Evolutionary conservation across 2,888 invertebrate genomes (phyloP).

Genomic region (Corythucha ciliata): DNA sequence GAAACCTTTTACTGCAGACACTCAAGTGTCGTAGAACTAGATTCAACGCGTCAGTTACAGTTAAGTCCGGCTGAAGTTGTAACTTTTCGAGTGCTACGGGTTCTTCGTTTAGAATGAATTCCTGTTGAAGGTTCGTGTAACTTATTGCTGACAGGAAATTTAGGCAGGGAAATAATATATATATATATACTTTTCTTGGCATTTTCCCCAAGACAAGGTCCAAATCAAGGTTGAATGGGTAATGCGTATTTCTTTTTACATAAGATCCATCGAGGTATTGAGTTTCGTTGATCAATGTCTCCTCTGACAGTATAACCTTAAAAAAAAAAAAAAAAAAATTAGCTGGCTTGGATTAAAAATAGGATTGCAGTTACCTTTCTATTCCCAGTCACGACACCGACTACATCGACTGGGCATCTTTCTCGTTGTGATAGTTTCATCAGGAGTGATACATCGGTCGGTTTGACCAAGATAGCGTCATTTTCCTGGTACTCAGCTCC

Average conservation of each 20-base stretch:
- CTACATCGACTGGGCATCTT: constrained; percentile 84
- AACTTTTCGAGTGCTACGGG: constrained; percentile 46
- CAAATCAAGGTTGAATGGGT: constrained; percentile 84
- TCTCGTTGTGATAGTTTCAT: constrained; percentile 70
- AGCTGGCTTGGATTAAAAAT: background rate
- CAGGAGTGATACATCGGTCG: constrained; percentile 55
- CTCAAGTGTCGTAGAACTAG: constrained; percentile 78
- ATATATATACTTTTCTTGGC: constrained; percentile 62
- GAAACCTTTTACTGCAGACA: constrained; percentile 88
- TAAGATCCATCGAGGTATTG: constrained; percentile 24
- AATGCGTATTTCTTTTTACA: constrained; percentile 45
- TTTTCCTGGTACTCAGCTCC: constrained; percentile 98
- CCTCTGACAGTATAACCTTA: constrained; percentile 57
- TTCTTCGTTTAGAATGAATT: constrained; percentile 51
- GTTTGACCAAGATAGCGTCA: constrained; percentile 73
- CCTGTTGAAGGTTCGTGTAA: too few species aligned
- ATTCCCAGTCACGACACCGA: constrained; percentile 83
- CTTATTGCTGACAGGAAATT: too few species aligned
- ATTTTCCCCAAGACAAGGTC: constrained; percentile 82
- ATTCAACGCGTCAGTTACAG: constrained; percentile 58
- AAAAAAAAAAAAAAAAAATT: constrained; percentile 8
- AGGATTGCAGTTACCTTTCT: constrained; percentile 49
- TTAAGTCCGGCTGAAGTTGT: constrained; percentile 48
- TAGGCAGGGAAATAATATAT: too few species aligned
- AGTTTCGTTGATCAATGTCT: constrained; percentile 37